These are phyloP conservation scores for Puffinus mauretanicus DNA, from an alignment of 2,113 vertebrate genomes.

Conservation along the genomic window DNA sequence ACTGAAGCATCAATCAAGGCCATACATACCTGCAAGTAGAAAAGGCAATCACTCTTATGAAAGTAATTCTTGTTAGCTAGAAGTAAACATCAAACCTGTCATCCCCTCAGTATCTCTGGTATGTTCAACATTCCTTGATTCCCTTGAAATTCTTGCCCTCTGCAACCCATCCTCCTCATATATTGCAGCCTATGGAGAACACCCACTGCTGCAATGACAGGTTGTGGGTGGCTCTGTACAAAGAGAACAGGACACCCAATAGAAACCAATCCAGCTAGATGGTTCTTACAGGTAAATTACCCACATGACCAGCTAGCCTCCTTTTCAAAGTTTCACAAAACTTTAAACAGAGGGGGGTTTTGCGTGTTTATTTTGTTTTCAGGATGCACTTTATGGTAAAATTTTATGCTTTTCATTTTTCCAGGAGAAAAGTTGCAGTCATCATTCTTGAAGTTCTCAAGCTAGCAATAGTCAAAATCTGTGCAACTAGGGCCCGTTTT, in stretches of 20 bases:
- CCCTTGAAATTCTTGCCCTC: not conserved
- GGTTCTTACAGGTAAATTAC: not conserved
- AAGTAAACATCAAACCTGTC: not conserved
- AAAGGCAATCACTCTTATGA: not conserved
- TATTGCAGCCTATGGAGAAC: not conserved
- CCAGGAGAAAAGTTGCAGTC: not conserved
- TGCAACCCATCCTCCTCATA: not conserved
- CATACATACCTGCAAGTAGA: not conserved
- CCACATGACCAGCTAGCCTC: not conserved
- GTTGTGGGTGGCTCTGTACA: not conserved
- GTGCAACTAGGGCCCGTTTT: not conserved
- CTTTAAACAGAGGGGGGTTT: not conserved
- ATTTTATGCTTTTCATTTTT: not conserved
- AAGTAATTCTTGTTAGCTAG: not conserved
- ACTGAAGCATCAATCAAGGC: not conserved
- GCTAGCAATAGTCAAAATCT: not conserved
- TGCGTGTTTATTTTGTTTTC: not conserved
- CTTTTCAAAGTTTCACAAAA: not conserved
- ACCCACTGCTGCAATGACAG: not conserved
- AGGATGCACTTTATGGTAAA: not conserved
- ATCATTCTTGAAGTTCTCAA: not conserved
- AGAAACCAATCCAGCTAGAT: not conserved
- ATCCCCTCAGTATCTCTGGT: not conserved
- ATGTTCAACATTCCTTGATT: not conserved
- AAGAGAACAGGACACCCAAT: not conserved